A percentile compares a stretch with the other conserved stretches of the same genome.
phyloP scores from a whole-genome alignment of 2,113 vertebrate species.

The Macroglossus sobrinus region DNA sequence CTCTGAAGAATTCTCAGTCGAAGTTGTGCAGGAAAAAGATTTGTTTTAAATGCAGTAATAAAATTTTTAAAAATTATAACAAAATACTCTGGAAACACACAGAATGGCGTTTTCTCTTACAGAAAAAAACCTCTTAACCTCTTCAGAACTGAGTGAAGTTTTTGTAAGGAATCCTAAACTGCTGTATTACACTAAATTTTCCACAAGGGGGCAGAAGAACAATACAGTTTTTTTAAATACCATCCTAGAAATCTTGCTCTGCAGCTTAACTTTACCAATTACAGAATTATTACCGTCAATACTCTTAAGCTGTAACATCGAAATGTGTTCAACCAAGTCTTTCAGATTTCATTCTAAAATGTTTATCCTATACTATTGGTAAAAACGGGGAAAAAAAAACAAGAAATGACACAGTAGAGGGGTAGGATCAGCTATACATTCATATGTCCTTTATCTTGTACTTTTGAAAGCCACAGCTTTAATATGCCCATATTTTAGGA shows the following conservation, averaged over 20 bases:
- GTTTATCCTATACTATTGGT: background rate
- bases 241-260: background rate
- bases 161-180: background rate
- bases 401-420: background rate
- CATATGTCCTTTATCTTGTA: background rate
- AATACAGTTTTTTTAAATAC: fast-evolving
- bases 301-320: background rate
- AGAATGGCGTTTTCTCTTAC: background rate
- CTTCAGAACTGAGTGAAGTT: background rate
- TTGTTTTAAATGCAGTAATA: background rate
- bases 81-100: background rate
- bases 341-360: background rate
- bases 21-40: background rate
- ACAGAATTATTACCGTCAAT: background rate
- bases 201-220: constrained; percentile 77
- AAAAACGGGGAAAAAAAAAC: background rate
- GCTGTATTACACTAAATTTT: fast-evolving
- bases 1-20: background rate
- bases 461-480: background rate
- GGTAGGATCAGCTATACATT: background rate
- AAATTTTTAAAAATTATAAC: background rate
- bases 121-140: background rate
- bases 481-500: background rate
- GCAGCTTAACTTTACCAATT: background rate
- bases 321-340: background rate